A percentile compares a stretch with the other conserved stretches of the same genome.
Conservation (phyloP, 2,888 invertebrate genomes). For the Zeuzera pyrina region DNA sequence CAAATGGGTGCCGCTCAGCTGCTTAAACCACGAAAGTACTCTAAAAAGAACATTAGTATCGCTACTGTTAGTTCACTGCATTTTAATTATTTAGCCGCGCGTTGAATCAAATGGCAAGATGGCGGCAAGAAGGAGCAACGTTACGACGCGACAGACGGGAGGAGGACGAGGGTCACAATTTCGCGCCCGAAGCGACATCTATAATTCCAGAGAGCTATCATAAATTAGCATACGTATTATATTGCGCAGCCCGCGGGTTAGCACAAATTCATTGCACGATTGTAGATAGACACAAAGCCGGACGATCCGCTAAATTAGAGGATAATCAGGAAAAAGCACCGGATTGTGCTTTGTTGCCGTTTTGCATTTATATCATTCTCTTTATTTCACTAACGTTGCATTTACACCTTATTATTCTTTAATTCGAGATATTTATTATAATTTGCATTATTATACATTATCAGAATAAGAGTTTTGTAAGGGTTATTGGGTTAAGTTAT, state of each 20-base stretch:
- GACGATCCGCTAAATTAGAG: conserved; percentile 28
- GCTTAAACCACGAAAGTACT: no score
- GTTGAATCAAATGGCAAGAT: conserved; percentile 54
- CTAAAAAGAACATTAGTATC: conserved; percentile 40
- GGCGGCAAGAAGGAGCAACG: conserved; percentile 34
- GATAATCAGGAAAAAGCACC: conserved; percentile 18
- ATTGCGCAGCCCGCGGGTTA: conserved; percentile 36
- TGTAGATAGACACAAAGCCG: conserved; percentile 32
- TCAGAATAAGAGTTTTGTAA: no score
- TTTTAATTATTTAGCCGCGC: conserved; percentile 43
- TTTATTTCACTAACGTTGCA: no score
- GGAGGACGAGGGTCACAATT: conserved; percentile 42
- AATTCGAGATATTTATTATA: no score
- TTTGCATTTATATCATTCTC: no score
- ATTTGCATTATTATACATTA: no score
- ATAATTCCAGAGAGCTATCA: conserved; percentile 62
- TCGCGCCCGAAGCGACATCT: conserved; percentile 60
- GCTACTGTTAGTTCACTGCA: conserved; percentile 21
- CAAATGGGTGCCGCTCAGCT: no score
- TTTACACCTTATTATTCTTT: no score
- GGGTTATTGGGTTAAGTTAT: no score
- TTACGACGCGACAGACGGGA: conserved; percentile 15
- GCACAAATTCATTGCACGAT: conserved; percentile 50
- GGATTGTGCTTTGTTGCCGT: conserved; percentile 3
- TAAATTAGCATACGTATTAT: conserved; percentile 72